Evolutionary conservation across 2,797 vertebrate genomes (phyloP).

Genomic region (Hirundo rustica): DNA sequence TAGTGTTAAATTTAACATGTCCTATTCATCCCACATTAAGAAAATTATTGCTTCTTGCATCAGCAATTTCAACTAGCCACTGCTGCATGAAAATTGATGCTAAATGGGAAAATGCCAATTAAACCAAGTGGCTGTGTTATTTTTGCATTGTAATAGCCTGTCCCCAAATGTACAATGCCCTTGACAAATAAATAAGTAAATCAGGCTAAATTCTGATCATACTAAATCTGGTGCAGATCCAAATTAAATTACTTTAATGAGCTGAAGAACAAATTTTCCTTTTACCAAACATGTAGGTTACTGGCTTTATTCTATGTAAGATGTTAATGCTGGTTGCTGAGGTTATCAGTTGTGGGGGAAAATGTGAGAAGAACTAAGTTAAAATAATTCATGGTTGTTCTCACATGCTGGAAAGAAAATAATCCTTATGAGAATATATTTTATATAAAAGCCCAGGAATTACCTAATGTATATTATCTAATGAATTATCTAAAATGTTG

Average conservation of each 20-base stretch:
- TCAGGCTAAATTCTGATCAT: not conserved
- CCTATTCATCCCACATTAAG: constrained; percentile 22
- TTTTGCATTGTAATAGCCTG: not conserved
- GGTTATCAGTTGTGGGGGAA: not conserved
- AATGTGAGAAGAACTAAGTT: not conserved
- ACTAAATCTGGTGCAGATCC: not conserved
- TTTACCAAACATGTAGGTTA: not conserved
- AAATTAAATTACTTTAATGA: constrained; percentile 4
- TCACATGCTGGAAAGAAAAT: not conserved
- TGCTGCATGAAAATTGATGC: not conserved
- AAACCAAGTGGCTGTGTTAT: not conserved
- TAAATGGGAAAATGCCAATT: not conserved
- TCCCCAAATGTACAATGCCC: not conserved
- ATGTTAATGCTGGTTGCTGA: not conserved
- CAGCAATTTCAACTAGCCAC: constrained; percentile 5
- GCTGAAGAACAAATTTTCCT: not conserved
- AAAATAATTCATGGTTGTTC: not conserved
- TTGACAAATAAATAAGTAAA: not conserved
- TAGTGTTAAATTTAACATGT: not conserved
- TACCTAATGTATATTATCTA: no score
- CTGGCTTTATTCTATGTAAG: not conserved
- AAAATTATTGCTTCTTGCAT: constrained; percentile 33
- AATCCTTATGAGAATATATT: not conserved
- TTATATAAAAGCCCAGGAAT: not conserved
- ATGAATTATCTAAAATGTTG: not conserved